phyloP scores from a whole-genome alignment of 2,113 vertebrate species.

The Chauna torquata region DNA sequence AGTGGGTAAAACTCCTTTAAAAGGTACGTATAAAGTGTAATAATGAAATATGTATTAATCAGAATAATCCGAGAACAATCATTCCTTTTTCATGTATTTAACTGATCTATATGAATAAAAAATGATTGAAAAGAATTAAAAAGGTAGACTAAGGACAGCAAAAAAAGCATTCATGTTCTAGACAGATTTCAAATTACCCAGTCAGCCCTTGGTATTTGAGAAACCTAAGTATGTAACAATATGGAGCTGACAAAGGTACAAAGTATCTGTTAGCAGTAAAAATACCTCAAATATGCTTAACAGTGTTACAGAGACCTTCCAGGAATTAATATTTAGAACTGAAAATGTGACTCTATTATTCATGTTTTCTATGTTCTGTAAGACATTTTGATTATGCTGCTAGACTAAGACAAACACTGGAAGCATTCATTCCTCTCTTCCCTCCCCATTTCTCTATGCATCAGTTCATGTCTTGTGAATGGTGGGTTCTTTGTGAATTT shows the following conservation, averaged over 20 bases:
- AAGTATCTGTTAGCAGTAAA: neutral
- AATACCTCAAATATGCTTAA: neutral
- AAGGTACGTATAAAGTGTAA: neutral
- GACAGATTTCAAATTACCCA: conserved; percentile 30
- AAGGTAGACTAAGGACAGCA: neutral
- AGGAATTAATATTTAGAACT: neutral
- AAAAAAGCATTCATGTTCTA: neutral
- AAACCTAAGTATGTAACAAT: neutral
- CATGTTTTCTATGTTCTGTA: neutral
- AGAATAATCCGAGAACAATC: conserved; percentile 52
- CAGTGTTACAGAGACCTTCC: neutral
- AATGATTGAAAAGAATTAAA: conserved; percentile 44
- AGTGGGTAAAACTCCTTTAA: conserved; percentile 49
- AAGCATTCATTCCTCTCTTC: neutral
- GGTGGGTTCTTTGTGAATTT: neutral
- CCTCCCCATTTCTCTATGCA: neutral
- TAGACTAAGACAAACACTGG: neutral
- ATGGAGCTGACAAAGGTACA: neutral
- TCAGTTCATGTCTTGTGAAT: neutral
- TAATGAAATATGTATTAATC: conserved; percentile 68
- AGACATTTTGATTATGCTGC: neutral
- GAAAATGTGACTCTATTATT: neutral
- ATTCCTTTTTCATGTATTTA: conserved; percentile 57
- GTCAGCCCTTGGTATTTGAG: neutral
- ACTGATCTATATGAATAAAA: conserved; percentile 49